Percentiles rank a stretch among this genome's conserved stretches.
phyloP scores from a whole-genome alignment of 2,888 invertebrate genomes.

The Ectropis crepuscularia region DNA sequence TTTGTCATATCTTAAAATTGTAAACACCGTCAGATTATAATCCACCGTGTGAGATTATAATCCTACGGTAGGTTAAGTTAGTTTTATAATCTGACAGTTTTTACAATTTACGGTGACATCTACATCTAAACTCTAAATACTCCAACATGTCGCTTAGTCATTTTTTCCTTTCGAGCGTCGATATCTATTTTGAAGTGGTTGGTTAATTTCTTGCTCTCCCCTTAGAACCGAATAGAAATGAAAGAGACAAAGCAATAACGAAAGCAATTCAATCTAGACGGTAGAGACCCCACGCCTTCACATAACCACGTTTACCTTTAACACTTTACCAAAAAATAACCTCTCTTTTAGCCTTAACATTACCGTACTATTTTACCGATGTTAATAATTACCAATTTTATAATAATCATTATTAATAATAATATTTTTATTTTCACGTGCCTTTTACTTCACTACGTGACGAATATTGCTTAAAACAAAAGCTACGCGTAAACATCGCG shows the following conservation, averaged over 20 bases:
- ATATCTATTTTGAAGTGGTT: no score
- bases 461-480: constrained; percentile 6
- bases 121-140: no score
- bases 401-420: constrained; percentile 1
- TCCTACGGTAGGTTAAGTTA: no score
- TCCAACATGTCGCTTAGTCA: neutral
- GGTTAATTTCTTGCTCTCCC: neutral
- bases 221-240: neutral
- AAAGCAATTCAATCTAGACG: neutral
- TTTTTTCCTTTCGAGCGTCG: no score
- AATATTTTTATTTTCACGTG: constrained; percentile 3
- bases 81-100: no score
- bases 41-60: no score
- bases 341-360: constrained; percentile 26
- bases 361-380: constrained; percentile 2
- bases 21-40: no score
- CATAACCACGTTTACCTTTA: constrained; percentile 8
- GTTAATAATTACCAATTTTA: constrained; percentile 6
- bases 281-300: neutral
- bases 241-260: neutral
- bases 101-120: no score
- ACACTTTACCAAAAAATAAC: constrained; percentile 33
- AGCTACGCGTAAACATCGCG: neutral
- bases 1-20: no score
- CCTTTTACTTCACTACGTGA: constrained; percentile 21